These are phyloP conservation scores for Aythya baeri DNA, from an alignment of 2,113 vertebrate genomes.

Conservation along the genomic window DNA sequence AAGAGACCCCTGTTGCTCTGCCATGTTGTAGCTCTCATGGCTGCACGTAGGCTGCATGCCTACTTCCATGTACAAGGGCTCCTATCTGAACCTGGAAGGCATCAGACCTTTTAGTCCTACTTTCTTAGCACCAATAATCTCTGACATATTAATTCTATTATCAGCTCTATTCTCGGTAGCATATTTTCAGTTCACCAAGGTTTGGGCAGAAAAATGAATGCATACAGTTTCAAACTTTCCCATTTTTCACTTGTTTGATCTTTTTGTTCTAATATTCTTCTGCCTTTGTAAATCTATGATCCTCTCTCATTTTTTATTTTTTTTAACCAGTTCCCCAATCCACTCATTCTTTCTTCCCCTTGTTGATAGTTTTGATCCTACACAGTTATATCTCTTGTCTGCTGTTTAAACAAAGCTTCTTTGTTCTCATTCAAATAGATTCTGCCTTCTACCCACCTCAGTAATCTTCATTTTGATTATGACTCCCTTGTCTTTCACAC, in stretches of 20 bases:
- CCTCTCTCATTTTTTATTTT: neutral
- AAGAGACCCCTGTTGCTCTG: neutral
- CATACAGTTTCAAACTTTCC: neutral
- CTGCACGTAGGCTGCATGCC: neutral
- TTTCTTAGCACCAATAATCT: neutral
- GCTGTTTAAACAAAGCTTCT: neutral
- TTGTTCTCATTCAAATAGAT: neutral
- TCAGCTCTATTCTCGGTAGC: neutral
- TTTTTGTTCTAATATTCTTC: neutral
- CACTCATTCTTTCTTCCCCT: neutral
- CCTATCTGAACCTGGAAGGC: neutral
- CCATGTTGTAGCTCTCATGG: accelerated
- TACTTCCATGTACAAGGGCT: neutral
- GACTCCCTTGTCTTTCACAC: neutral
- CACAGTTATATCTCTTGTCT: neutral
- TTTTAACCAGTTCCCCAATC: accelerated
- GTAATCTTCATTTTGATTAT: neutral
- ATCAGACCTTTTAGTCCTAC: neutral
- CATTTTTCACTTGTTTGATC: neutral
- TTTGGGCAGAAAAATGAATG: neutral
- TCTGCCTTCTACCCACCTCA: neutral
- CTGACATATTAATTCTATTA: neutral
- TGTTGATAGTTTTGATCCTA: neutral
- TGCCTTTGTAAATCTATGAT: neutral
- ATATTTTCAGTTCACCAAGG: neutral